A percentile compares a stretch with the other conserved stretches of the same genome.
Evolutionary conservation across 2,797 vertebrate genomes (phyloP).

Genomic region (Sternotherus odoratus): DNA sequence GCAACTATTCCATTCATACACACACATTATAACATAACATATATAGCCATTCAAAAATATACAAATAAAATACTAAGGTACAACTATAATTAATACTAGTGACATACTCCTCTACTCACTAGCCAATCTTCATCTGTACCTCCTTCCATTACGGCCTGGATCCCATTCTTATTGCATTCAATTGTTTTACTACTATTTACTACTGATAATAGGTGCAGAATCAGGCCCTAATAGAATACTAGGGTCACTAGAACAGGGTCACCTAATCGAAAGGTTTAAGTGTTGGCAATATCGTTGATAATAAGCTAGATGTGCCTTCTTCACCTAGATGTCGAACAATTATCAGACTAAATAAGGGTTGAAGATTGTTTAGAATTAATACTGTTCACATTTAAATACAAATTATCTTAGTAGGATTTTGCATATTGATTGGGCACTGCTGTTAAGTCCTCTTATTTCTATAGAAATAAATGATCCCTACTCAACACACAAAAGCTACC

Average conservation of each 20-base stretch:
- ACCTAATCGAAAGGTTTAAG: constrained; percentile 57
- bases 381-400: constrained; percentile 56
- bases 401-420: constrained; percentile 69
- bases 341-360: constrained; percentile 55
- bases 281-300: constrained; percentile 1
- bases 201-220: background rate
- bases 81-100: background rate
- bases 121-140: background rate
- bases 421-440: constrained; percentile 62
- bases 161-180: background rate
- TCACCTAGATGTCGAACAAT: constrained; percentile 36
- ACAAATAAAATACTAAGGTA: background rate
- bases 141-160: background rate
- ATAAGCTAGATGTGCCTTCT: constrained; percentile 43
- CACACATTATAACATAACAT: background rate
- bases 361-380: constrained; percentile 62
- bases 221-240: constrained; percentile 45
- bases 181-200: background rate
- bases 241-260: background rate
- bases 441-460: constrained; percentile 64
- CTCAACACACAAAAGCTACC: constrained; percentile 71
- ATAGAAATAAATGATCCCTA: constrained; percentile 81
- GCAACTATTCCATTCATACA: background rate
- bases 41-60: background rate
- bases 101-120: background rate